Base-by-base conservation (phyloP, 2,888 invertebrate species). In the Chrysolina haemoptera region DNA sequence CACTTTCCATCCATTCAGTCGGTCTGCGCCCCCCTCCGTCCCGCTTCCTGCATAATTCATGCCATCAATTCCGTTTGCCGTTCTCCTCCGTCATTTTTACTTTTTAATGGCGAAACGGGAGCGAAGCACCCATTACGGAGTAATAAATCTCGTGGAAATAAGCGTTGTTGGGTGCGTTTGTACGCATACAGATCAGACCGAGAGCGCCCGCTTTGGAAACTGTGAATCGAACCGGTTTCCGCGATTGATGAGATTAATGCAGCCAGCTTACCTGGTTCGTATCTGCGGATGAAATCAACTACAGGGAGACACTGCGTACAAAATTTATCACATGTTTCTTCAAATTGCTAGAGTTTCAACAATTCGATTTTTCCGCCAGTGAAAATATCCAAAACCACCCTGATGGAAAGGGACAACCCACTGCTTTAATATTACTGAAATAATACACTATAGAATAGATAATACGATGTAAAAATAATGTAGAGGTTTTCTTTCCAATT, bases 81-180 rank as follows among this genome's bases (percentile, higher is more conserved):
- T 59, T 59, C 59, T 59, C 35, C 59, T 59, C 59, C 35, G 27
- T 59, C 59, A 59, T 59, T 59, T 59, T 59, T 59, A 59, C 27
- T 59, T 59, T 59, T 59, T 59, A 59, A 59, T 59, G 59, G 59
- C 59, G n/a, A 16, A 59, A 59, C 59, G 59, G 59, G 27, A 59
- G 59, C 59, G 59, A 59, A 59, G 35, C 35, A n/a, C 59, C 59
- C 59, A 59, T 59, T 59, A 59, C 22, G 59, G 27, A 8, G 59
- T 16, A 59, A 59, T 59, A 59, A 59, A 59, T 59, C 59, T 59
- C 59, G 27, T 59, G 59, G 59, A 59, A 59, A 59, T 59, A 59
- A 35, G 59, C 59, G 59, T 59, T 53, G 53, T 53, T 20, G 53
- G 20, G 59, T 59, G n/a, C 35, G 22, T 35, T 8, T 8, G 59